phyloP scores from a whole-genome alignment of 2,113 vertebrate genomes.

The Taxidea taxus region DNA sequence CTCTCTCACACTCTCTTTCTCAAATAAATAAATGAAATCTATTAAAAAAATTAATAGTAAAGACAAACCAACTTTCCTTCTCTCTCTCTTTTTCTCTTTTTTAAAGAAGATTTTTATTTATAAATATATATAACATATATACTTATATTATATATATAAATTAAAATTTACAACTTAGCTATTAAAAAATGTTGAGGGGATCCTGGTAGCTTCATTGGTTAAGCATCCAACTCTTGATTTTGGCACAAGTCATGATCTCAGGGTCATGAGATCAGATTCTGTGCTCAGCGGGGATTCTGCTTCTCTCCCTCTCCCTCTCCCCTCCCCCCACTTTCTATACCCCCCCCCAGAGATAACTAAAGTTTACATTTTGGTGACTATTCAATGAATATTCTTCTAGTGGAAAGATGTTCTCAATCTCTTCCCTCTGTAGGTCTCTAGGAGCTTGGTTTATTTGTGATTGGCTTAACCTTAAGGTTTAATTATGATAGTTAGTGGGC shows the following conservation, averaged over 20 bases:
- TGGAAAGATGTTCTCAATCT: slow-evolving; percentile 1
- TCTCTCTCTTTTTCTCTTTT: too few relatives aligned
- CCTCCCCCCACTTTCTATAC: background rate
- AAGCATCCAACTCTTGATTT: background rate
- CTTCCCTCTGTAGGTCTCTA: background rate
- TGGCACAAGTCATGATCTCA: background rate
- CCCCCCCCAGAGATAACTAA: background rate
- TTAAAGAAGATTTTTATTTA: background rate
- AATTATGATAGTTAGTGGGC: background rate
- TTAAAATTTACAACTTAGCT: background rate
- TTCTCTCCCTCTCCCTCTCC: background rate
- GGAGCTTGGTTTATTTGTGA: background rate
- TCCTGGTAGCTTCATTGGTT: background rate
- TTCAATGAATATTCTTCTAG: background rate
- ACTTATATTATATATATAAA: background rate
- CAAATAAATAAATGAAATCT: background rate
- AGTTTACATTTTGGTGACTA: background rate
- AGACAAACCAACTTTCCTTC: background rate
- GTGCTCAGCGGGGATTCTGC: background rate
- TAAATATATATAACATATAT: background rate
- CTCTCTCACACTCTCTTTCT: background rate
- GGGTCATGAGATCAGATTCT: too few relatives aligned
- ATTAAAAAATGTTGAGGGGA: background rate
- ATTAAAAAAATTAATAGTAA: background rate
- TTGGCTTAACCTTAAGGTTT: background rate